Evolutionary conservation across 2,113 vertebrate genomes (phyloP).

Genomic region (Nothocercus julius): DNA sequence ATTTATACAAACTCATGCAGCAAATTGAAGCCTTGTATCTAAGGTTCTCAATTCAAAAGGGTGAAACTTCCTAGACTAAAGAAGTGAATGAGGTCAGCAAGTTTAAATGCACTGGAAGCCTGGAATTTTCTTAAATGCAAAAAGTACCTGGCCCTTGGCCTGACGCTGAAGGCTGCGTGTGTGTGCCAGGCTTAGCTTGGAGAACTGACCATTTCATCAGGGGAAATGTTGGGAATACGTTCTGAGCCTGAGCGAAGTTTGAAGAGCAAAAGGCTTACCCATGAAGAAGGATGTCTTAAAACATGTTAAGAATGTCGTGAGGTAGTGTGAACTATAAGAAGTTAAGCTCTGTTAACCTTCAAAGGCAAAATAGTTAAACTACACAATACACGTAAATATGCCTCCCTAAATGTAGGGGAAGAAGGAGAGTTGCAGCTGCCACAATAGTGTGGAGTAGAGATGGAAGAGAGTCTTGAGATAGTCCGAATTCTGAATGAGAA

Average conservation of each 20-base stretch:
- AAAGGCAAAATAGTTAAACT: background rate
- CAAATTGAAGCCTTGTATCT: background rate
- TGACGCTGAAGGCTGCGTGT: background rate
- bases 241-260: background rate
- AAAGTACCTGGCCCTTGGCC: background rate
- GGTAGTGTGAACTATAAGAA: background rate
- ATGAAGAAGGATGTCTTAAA: background rate
- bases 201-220: background rate
- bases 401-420: background rate
- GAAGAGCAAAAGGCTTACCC: background rate
- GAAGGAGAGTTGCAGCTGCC: background rate
- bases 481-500: background rate
- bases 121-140: background rate
- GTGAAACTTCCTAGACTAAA: background rate
- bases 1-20: background rate
- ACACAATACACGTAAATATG: rapidly evolving
- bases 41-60: background rate
- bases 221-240: background rate
- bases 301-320: background rate
- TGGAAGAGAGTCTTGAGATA: background rate
- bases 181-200: background rate
- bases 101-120: background rate
- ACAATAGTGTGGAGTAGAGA: background rate
- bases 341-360: background rate
- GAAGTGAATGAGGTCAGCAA: background rate